Evolutionary conservation across 2,797 vertebrate genomes (phyloP), one percentile per base, ranked within the genome.

Genomic region (Sus cebifrons): DNA sequence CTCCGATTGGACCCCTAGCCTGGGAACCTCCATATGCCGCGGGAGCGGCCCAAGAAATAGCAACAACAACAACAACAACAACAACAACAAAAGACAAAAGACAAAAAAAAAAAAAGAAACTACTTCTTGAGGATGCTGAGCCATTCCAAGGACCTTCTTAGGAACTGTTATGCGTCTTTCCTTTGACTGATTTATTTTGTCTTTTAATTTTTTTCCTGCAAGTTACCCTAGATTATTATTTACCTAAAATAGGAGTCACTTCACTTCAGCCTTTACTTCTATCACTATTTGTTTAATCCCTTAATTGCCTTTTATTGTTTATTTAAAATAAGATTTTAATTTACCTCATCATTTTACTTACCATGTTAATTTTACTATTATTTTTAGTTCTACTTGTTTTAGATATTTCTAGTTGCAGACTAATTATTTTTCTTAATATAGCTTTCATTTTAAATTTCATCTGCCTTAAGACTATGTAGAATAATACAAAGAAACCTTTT

Each of bases 331-430:
- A 0, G 36, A 32, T 70, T 81, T 54, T 20, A 64, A 25, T 81
- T 96, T 62, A 36, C 44, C 52, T 77, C 15, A 56, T 49, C 44
- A 49, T 74, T 87, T 92, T 54, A 52, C 82, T 82, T 82, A n/a
- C 44, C 18, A 40, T 54, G 21, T 83, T 62, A 32, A 87, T 60
- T 60, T 89, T 60, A 83, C 25, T 52, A 74, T 73, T 64, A 83
- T 14, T 29, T 94, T 84, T 70, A 64, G 6, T 83, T 91, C 70
- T 64, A 68, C 0, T 21, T 62, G 44, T 12, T 85, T 2, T 40
- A 65, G 20, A 21, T 92, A 79, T 91, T 49, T 83, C 7, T 70
- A 70, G 71, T 81, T 44, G 14, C 18, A 60, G 54, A 70, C 6
- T 71, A 90, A 52, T 49, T 87, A 18, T 68, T 79, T 91, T 20